Base-by-base conservation (phyloP, 2,113 vertebrate species). In the Gopherus evgoodei region DNA sequence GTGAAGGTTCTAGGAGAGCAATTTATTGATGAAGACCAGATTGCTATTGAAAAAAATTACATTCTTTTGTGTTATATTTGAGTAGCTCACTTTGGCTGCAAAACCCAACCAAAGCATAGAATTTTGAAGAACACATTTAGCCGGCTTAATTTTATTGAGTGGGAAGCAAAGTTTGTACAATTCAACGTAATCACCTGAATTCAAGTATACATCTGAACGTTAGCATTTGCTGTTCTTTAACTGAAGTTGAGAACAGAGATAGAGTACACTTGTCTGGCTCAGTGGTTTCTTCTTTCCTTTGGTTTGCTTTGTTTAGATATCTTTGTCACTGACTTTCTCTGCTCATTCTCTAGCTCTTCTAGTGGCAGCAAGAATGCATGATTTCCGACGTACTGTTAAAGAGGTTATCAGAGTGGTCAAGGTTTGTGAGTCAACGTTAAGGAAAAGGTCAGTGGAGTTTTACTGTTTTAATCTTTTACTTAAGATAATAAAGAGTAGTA, bases 361-460 rank as follows among this genome's bases (percentile, higher is more conserved):
- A 2, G 99, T 99, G 10, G 99, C 99, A 0, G 99, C 99, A 59
- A 98, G 99, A 62, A 99, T 99, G 98, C 99, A 99, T 80, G 99
- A 99, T 91, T 99, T 99, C 96, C 98, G 99, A 65, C 98, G 99
- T 12, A 99, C 99, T 7, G 97, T 99, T 91, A 99, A 99, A 93
- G 99, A 99, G 97, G 98, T 99, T 72, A 98, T 99, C 93, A 90
- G 98, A 2, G 98, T 99, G 52, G 99, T 99, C 57, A 99, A 99
- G 98, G 99, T 99, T 94, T 99, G 99, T 75, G 99, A 99, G 89
- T 98, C 97, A 56, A 99, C 99, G 0, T 97, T 99, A 17, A 98
- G 98, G 38, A 99, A 99, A 98, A 99, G 99, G 99, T 99, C 83
- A 83, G 98, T 90, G 25, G 80, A 65, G 42, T 92, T 90, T 90